A percentile compares a stretch with the other conserved stretches of the same genome.
phyloP scores from a whole-genome alignment of 2,888 invertebrate species.

The Dynastes tityus region DNA sequence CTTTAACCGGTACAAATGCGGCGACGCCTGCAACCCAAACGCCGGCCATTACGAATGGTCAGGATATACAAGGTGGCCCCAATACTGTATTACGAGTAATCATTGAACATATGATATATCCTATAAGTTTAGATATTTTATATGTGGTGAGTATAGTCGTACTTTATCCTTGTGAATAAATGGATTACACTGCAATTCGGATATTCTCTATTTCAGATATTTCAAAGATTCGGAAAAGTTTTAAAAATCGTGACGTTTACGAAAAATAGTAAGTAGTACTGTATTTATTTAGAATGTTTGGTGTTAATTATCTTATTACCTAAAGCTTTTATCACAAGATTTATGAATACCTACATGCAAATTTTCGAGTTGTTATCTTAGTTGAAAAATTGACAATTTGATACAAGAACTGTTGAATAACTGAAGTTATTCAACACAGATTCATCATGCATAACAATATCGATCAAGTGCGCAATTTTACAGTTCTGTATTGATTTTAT shows the following conservation, averaged over 20 bases:
- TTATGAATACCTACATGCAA: no score
- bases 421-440: no score
- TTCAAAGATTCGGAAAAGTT: constrained; percentile 98
- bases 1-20: constrained; percentile 80
- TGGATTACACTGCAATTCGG: background rate
- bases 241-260: constrained; percentile 99
- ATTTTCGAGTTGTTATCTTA: no score
- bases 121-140: constrained; percentile 97
- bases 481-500: no score
- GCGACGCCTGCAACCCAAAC: constrained; percentile 73
- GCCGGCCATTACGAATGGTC: constrained; percentile 71
- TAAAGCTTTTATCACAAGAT: no score
- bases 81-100: constrained; percentile 98
- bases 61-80: constrained; percentile 90
- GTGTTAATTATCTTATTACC: background rate
- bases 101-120: constrained; percentile 98
- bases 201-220: constrained; percentile 80
- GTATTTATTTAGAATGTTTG: constrained; percentile 1
- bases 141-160: constrained; percentile 78
- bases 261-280: constrained; percentile 94
- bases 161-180: no score
- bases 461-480: no score
- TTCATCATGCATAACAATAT: no score
- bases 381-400: no score
- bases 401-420: no score